Evolutionary conservation across 1,140 invertebrate species (phyloP).

Genomic region (Pogonus chalceus): DNA sequence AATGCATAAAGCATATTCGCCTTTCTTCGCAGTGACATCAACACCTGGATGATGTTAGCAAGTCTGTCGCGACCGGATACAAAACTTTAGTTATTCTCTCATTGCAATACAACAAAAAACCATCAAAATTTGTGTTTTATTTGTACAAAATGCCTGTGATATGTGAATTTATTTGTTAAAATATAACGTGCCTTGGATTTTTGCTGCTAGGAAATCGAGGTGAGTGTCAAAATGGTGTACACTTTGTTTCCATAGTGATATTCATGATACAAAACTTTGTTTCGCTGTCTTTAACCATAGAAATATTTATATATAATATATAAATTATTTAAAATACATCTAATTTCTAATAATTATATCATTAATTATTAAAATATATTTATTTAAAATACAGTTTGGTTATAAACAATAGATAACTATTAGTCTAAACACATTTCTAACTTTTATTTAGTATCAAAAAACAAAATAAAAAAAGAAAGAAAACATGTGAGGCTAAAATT

Average conservation of each 20-base stretch:
- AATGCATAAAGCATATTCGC: neutral
- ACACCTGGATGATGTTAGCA: neutral
- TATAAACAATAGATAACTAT: neutral
- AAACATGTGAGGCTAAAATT: too few species aligned
- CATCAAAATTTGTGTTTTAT: neutral
- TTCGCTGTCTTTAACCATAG: neutral
- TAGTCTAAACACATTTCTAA: neutral
- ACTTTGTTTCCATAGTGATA: conserved; percentile 5
- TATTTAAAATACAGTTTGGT: neutral
- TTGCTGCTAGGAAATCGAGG: neutral
- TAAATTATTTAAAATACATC: neutral
- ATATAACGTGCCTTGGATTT: neutral
- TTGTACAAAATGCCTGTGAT: neutral
- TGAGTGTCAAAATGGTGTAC: conserved; percentile 2
- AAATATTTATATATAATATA: neutral
- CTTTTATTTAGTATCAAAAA: neutral
- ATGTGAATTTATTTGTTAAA: neutral
- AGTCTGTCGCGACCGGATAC: neutral
- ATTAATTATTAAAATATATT: neutral
- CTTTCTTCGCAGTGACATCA: neutral
- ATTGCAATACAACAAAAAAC: neutral
- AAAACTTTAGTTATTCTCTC: too few species aligned
- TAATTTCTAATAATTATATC: neutral
- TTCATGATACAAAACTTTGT: too few species aligned
- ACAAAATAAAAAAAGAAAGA: too few species aligned